Conservation (phyloP, 2,888 invertebrate species). For the Lucinisca nassula region DNA sequence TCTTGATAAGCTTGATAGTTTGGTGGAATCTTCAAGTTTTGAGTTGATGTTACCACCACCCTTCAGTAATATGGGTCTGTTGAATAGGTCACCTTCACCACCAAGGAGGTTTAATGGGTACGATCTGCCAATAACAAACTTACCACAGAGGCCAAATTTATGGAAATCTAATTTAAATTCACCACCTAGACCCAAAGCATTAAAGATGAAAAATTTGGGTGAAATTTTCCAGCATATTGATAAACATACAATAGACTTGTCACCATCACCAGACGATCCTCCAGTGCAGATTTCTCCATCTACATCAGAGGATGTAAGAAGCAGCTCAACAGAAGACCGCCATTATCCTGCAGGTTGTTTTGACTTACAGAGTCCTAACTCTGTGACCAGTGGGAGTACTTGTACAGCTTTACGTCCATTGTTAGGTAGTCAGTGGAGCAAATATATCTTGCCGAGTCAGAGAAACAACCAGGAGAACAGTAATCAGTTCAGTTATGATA, state of each 20-base stretch:
- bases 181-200: slow-evolving; percentile 81
- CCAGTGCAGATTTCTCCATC: slow-evolving; percentile 82
- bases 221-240: slow-evolving; percentile 80
- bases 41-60: slow-evolving; percentile 83
- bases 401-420: slow-evolving; percentile 76
- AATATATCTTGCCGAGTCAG: slow-evolving; percentile 75
- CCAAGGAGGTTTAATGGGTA: slow-evolving; percentile 70
- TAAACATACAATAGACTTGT: slow-evolving; percentile 82
- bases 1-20: slow-evolving; percentile 77
- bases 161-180: slow-evolving; percentile 81
- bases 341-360: slow-evolving; percentile 67
- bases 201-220: slow-evolving; percentile 80
- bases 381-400: slow-evolving; percentile 80
- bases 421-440: slow-evolving; percentile 81
- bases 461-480: slow-evolving; percentile 71
- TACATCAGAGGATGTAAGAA: slow-evolving; percentile 82
- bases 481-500: slow-evolving; percentile 62
- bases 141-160: slow-evolving; percentile 74
- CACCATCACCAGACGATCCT: slow-evolving; percentile 84
- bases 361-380: slow-evolving; percentile 80
- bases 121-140: slow-evolving; percentile 66
- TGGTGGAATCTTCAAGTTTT: slow-evolving; percentile 82
- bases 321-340: slow-evolving; percentile 80
- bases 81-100: slow-evolving; percentile 73
- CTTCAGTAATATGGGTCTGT: slow-evolving; percentile 75